Base-by-base conservation (phyloP, 2,113 vertebrate genomes). In the Stegostoma tigrinum region DNA sequence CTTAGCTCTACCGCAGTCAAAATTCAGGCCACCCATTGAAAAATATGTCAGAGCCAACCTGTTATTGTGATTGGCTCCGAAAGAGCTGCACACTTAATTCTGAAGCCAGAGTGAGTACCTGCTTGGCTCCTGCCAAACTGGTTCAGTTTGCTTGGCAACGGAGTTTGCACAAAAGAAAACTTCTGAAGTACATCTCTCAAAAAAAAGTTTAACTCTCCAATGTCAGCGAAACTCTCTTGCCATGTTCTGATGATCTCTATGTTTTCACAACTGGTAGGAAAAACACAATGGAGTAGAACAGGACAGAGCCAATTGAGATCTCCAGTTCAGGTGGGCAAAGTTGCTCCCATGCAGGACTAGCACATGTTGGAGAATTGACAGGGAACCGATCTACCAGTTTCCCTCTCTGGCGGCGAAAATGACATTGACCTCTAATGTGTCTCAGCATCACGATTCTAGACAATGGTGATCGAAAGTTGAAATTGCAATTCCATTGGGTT, bases 21-120 rank as follows among this genome's bases (percentile, higher is more conserved):
- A 95, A 95, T 95, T 48, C 38, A 95, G 93, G 66, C 94, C 94
- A 95, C 68, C 68, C 67, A 95, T 30, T 52, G 38, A 75, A 95
- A 72, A 52, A 95, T 93, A 12, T 95, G 23, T 66, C 94, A 72
- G n/a, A 34, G 67, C 68, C 94, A 95, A 72, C 24, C 45, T 72
- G 15, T 34, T 95, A 95, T 72, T 95, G 30, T 75, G 67, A 75
- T 48, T 95, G 89, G 94, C 94, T 95, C 14, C 68, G 52, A 52
- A 95, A 48, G 48, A 95, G 67, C 94, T 95, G 68, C 66, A 70
- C 45, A 95, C 27, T 75, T 72, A 95, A 75, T 95, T 95, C 94
- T 75, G 45, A 52, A 95, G 94, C 38, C 68, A 70, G 94, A 95
- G 15, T 75, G 23, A 48, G 94, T 95, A 72, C 94, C 89, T 93